phyloP scores from a whole-genome alignment of 2,113 vertebrate species.

The Sturnira hondurensis region DNA sequence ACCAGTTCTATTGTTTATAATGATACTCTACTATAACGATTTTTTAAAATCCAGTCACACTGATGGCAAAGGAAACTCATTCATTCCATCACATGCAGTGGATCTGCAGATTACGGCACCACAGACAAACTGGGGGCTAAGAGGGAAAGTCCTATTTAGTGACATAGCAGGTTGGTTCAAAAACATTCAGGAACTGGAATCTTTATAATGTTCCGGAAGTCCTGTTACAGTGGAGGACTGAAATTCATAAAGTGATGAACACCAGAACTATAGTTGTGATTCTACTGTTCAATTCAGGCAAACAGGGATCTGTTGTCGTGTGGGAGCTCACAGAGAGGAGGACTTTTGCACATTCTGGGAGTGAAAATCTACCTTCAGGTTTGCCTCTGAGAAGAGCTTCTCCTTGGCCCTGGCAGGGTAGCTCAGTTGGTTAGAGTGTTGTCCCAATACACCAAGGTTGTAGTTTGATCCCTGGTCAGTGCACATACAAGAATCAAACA shows the following conservation, averaged over 20 bases:
- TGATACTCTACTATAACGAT: slow-evolving; percentile 96
- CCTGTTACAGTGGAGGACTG: slow-evolving; percentile 95
- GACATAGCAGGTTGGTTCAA: slow-evolving; percentile 93
- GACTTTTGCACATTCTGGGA: slow-evolving; percentile 93
- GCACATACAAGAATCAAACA: too few relatives aligned
- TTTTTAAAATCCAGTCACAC: slow-evolving; percentile 92
- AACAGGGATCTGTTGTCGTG: slow-evolving; percentile 93
- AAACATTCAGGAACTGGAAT: slow-evolving; percentile 98
- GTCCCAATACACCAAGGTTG: too few relatives aligned
- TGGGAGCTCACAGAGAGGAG: slow-evolving; percentile 97
- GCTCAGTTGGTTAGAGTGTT: too few relatives aligned
- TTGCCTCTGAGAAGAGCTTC: slow-evolving; percentile 93
- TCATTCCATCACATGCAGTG: slow-evolving; percentile 91
- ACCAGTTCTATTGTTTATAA: slow-evolving; percentile 97
- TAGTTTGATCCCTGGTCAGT: too few relatives aligned
- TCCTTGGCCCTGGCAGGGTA: slow-evolving; percentile 74
- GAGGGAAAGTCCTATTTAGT: slow-evolving; percentile 94
- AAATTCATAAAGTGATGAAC: slow-evolving; percentile 93
- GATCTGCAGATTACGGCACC: slow-evolving; percentile 91
- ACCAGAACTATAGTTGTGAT: slow-evolving; percentile 96
- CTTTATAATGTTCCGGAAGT: slow-evolving; percentile 95
- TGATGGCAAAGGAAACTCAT: slow-evolving; percentile 90
- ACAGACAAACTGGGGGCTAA: slow-evolving; percentile 91
- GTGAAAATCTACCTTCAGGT: slow-evolving; percentile 93
- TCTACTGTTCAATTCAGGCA: slow-evolving; percentile 95